A percentile compares a stretch with the other conserved stretches of the same genome.
phyloP scores from a whole-genome alignment of 2,113 vertebrate species.

The Erythrocercus mccallii region DNA sequence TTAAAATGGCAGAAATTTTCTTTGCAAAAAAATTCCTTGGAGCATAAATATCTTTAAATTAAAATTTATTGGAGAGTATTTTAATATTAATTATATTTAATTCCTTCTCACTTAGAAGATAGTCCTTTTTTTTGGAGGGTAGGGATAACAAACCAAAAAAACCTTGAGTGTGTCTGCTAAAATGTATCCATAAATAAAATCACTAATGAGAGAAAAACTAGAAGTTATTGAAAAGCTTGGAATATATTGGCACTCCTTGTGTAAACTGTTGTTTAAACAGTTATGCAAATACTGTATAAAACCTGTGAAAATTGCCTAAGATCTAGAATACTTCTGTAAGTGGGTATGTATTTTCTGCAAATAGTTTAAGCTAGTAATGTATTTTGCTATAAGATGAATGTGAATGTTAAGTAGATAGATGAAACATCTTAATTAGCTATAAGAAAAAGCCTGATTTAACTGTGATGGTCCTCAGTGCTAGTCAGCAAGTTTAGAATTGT shows the following conservation, averaged over 20 bases:
- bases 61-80: neutral
- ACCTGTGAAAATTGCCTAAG: neutral
- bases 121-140: neutral
- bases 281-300: neutral
- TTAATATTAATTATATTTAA: neutral
- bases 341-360: neutral
- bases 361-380: neutral
- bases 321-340: neutral
- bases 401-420: neutral
- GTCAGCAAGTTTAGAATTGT: neutral
- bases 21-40: neutral
- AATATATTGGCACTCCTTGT: neutral
- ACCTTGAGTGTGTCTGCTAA: neutral
- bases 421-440: neutral
- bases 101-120: neutral
- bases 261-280: neutral
- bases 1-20: neutral
- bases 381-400: neutral
- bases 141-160: neutral
- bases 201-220: neutral
- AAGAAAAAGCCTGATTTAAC: neutral
- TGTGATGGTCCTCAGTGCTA: neutral
- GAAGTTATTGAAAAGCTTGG: neutral
- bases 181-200: neutral
- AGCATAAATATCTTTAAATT: neutral